Base-by-base conservation (phyloP, 2,113 vertebrate species). In the Colossoma macropomum region DNA sequence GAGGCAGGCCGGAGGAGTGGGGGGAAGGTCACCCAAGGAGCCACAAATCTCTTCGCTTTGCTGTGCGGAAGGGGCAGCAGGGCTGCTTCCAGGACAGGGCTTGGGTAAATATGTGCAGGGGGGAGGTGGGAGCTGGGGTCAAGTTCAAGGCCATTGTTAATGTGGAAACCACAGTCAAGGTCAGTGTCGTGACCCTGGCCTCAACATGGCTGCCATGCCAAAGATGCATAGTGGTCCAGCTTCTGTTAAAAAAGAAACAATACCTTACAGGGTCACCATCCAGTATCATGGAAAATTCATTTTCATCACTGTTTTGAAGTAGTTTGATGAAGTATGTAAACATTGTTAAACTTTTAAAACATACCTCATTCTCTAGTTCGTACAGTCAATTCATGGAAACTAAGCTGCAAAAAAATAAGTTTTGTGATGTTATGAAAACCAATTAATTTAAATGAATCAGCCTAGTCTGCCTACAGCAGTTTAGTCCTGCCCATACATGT, bases 11-110 rank as follows among this genome's bases (percentile, higher is more conserved):
- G 93, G 93, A 93, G 93, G 93, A 81, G 84, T 76, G 83, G 94
- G 95, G 92, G 94, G 95, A 95, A 96, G 95, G 96, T 96, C 95
- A 95, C 93, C 92, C 88, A 93, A 93, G 92, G 93, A 92, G 94
- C 92, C 86, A 94, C 94, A 94, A 93, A 95, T 95, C 94, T 95
- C 94, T 91, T 88, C 79, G 32, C 32, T 60, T 77, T 28, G 38
- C 23, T 45, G 13, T 71, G 38, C 12, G 5, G 25, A 77, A 19
- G 75, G 74, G 54, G 32, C 32, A 62, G 75, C 56, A 52, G 74
- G 65, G 52, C 50, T 60, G 62, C 21, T 16, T 76, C 56, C 41
- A 69, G 73, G 74, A 60, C 65, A 71, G 21, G 48, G 74, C 15
- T 28, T 28, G 74, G 73, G 59, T 70, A 48, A 59, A 69, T 70